Base-by-base conservation (phyloP, 1,140 invertebrate genomes). In the Lanistes nyassanus region DNA sequence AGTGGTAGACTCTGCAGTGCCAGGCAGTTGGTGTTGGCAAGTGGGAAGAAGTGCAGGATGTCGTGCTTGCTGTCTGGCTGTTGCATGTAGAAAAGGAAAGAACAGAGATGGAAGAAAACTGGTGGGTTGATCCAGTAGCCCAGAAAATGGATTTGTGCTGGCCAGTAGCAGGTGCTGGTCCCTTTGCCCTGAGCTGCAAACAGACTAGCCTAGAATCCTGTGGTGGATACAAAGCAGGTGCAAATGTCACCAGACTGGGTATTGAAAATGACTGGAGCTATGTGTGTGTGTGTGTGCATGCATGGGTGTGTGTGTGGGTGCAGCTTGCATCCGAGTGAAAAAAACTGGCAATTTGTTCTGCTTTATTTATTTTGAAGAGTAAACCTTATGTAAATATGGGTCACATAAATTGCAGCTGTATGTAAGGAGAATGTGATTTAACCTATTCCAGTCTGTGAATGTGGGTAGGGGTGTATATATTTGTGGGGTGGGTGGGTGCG, bases 381-480 rank as follows among this genome's bases (percentile, higher is more conserved):
- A 23, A 19, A 23, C 56, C 13, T 9, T 9, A 16, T 26, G 29
- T 60, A 60, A 60, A 60, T 26, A 16, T 26, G 29, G 3, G 56
- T 31, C 56, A 60, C 23, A n/a, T n/a, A n/a, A n/a, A n/a, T 60
- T 60, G 13, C 56, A 16, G 56, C n/a, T 58, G 29, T 55, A 55
- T 70, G 39, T 58, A n/a, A 31, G n/a, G 34, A 36, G 21, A 56
- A 11, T 47, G 23, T 36, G 39, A 47, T 47, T 47, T 47, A 47
- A 47, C 19, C 42, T 13, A 47, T 47, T 47, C 42, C 42, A 34
- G 62, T 65, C 29, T 65, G 62, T 42, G 62, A 19, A 19, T 65
- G 62, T 65, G 62, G 29, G 62, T n/a, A n/a, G n/a, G n/a, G n/a
- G n/a, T n/a, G n/a, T n/a, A n/a, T 58, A 11, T 55, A 36, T 70